phyloP scores from a whole-genome alignment of 2,888 invertebrate species.

The Phorcus lineatus region DNA sequence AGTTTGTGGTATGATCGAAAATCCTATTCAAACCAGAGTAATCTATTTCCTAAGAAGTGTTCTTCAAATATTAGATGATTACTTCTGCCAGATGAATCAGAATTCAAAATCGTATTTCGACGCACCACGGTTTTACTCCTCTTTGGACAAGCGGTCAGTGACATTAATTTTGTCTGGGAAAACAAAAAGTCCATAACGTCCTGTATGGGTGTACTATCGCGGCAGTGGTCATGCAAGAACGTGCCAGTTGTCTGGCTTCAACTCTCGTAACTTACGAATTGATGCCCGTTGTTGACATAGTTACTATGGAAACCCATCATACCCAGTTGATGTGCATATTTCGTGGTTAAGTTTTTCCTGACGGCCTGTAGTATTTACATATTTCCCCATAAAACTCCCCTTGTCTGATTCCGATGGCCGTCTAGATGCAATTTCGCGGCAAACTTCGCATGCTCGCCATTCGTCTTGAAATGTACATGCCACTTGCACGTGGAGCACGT shows the following conservation, averaged over 20 bases:
- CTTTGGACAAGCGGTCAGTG: too few species aligned
- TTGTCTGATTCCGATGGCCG: constrained; percentile 3
- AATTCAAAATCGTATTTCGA: too few species aligned
- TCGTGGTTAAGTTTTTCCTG: not conserved
- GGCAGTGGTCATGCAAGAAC: too few species aligned
- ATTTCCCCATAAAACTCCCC: constrained; percentile 19
- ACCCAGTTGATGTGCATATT: constrained; percentile 19
- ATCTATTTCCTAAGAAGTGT: too few species aligned
- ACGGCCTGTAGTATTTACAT: constrained; percentile 21
- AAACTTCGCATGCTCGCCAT: constrained; percentile 24
- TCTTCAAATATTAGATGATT: too few species aligned
- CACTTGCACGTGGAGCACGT: constrained; percentile 22
- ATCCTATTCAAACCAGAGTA: too few species aligned
- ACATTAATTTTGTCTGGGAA: too few species aligned
- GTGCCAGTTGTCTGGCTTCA: not conserved
- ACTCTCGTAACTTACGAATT: not conserved
- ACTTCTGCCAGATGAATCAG: too few species aligned
- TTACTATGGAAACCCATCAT: constrained; percentile 3
- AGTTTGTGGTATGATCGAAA: too few species aligned
- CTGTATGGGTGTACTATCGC: too few species aligned
- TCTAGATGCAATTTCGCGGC: constrained; percentile 22
- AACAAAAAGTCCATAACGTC: too few species aligned
- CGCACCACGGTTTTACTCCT: too few species aligned
- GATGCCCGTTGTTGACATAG: constrained; percentile 11
- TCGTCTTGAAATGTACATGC: constrained; percentile 29